Percentiles rank a stretch among this genome's conserved stretches.
Conservation (phyloP, 2,113 vertebrate species). For the Varanus komodoensis region DNA sequence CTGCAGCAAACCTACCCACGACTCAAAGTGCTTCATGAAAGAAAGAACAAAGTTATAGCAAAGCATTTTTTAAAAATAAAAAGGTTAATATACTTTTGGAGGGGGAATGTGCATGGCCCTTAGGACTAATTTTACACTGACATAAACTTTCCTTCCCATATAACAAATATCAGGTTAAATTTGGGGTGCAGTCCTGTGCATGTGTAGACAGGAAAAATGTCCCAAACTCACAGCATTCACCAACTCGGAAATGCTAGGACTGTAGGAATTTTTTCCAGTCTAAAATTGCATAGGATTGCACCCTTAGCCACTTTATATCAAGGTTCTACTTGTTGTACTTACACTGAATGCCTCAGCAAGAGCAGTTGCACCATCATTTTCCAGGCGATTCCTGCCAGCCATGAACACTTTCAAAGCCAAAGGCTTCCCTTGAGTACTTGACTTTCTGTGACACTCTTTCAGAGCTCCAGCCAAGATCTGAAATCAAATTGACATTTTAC, state of each 20-base stretch:
- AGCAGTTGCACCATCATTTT: constrained; percentile 95
- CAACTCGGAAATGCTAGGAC: no score
- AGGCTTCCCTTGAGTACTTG: constrained; percentile 82
- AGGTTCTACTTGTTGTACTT: constrained; percentile 57
- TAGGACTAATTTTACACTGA: background rate
- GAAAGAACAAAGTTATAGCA: no score
- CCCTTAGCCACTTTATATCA: background rate
- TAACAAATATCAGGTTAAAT: background rate
- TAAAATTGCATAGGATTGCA: background rate
- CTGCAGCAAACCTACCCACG: background rate
- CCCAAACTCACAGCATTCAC: no score
- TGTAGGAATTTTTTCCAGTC: no score
- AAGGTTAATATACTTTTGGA: background rate
- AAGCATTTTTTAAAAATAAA: background rate
- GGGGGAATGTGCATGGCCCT: background rate
- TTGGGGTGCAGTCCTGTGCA: no score
- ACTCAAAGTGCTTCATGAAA: background rate
- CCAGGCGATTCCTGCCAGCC: constrained; percentile 95
- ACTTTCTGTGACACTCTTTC: constrained; percentile 87
- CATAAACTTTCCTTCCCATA: background rate
- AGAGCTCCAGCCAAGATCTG: constrained; percentile 94
- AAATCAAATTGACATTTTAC: constrained; percentile 33
- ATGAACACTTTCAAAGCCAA: constrained; percentile 92
- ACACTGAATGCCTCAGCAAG: constrained; percentile 96
- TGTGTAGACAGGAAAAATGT: no score